Conservation (phyloP, 2,797 vertebrate genomes). For the Crossoptilon crossoptilon region DNA sequence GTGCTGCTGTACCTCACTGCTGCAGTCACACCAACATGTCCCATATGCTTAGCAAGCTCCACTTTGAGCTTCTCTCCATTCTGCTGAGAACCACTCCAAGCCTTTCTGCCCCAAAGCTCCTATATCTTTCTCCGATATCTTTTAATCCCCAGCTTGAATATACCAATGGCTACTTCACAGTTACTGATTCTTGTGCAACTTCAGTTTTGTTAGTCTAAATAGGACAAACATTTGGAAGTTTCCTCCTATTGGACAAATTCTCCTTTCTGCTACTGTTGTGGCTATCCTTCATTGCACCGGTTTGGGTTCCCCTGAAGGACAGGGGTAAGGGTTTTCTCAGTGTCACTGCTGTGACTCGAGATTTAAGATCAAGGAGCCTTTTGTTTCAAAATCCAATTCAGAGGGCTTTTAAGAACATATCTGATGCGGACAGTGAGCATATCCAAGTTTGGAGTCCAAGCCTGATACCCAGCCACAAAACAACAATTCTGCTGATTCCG, state of each 20-base stretch:
- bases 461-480: slow-evolving; percentile 23
- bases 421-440: background rate
- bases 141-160: background rate
- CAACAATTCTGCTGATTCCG: slow-evolving; percentile 21
- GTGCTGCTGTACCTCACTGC: fast-evolving
- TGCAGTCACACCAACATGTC: background rate
- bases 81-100: background rate
- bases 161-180: background rate
- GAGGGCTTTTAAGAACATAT: slow-evolving; percentile 18
- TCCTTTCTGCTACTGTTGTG: background rate
- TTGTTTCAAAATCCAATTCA: background rate
- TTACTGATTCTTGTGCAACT: background rate
- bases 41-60: background rate
- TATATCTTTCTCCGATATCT: background rate
- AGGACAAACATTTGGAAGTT: background rate
- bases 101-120: background rate
- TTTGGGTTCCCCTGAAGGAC: background rate
- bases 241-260: background rate
- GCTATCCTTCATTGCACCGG: background rate
- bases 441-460: background rate
- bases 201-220: background rate
- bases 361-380: slow-evolving; percentile 17
- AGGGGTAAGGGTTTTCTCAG: background rate
- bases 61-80: background rate
- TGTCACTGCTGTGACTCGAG: background rate